Conservation (phyloP, 2,888 invertebrate genomes). For the Drosophila testacea region DNA sequence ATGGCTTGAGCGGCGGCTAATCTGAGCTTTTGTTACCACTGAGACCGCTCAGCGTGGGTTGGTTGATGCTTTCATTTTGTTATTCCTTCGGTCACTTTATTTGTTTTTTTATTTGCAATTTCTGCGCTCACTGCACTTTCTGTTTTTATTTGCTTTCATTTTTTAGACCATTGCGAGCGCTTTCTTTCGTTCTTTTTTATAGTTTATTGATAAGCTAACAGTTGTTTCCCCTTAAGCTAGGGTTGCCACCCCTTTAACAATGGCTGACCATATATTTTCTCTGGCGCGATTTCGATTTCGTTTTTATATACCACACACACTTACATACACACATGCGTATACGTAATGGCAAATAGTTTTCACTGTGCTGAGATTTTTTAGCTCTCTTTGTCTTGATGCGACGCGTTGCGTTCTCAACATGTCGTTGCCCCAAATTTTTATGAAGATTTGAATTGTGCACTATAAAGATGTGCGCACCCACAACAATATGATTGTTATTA, state of each 20-base stretch:
- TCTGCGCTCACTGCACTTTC: constrained; percentile 57
- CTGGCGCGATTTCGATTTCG: constrained; percentile 55
- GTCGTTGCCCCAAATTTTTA: constrained; percentile 76
- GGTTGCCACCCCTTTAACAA: constrained; percentile 53
- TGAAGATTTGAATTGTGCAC: constrained; percentile 66
- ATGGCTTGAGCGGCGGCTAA: constrained; percentile 50
- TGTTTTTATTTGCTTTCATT: constrained; percentile 28
- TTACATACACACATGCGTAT: constrained; percentile 1
- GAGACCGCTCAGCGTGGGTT: constrained; percentile 2
- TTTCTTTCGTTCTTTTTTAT: constrained; percentile 57
- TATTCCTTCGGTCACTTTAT: constrained; percentile 56
- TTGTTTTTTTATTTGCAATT: constrained; percentile 67
- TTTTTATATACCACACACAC: constrained; percentile 46
- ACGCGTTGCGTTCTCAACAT: constrained; percentile 40
- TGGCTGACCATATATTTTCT: constrained; percentile 48
- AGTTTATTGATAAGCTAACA: constrained; percentile 77
- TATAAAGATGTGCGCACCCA: constrained; percentile 58
- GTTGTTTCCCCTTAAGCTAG: constrained; percentile 47
- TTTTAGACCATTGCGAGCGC: constrained; percentile 26
- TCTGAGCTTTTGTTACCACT: constrained; percentile 54
- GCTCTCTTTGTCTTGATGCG: constrained; percentile 49
- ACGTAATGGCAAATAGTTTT: constrained; percentile 64
- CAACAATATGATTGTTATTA: constrained; percentile 70
- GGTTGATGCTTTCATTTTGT: constrained; percentile 32
- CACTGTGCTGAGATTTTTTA: constrained; percentile 38